A percentile compares a stretch with the other conserved stretches of the same genome.
phyloP scores from a whole-genome alignment of 2,888 invertebrate genomes.

The Homarus gammarus region DNA sequence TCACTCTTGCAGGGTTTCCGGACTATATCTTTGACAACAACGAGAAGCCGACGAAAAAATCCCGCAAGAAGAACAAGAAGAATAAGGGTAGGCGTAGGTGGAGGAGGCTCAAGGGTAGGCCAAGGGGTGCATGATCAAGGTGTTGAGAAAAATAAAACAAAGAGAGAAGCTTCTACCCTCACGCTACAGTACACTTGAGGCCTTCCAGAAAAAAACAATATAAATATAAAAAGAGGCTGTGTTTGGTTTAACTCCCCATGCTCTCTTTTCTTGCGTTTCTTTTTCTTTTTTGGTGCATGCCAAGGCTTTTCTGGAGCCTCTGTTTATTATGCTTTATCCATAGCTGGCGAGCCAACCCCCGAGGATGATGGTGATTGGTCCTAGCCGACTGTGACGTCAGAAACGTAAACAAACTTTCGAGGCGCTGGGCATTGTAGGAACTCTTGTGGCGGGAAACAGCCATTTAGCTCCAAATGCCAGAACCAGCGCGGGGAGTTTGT shows the following conservation, averaged over 20 bases:
- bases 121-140: conserved; percentile 34
- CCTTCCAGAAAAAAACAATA: too few species aligned
- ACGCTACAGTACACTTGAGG: background rate
- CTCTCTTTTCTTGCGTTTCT: too few species aligned
- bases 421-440: background rate
- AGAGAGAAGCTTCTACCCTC: conserved; percentile 18
- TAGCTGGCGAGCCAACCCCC: background rate
- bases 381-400: background rate
- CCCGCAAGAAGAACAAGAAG: conserved; percentile 26
- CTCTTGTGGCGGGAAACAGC: background rate
- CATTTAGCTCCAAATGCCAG: background rate
- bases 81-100: conserved; percentile 40
- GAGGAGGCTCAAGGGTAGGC: conserved; percentile 51
- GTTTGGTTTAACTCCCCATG: background rate
- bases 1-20: conserved; percentile 50
- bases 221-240: background rate
- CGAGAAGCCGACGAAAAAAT: conserved; percentile 33
- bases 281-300: background rate
- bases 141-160: too few species aligned
- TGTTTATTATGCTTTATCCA: background rate
- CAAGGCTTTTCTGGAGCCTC: background rate
- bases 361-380: background rate
- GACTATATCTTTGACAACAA: conserved; percentile 56
- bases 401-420: background rate
- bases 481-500: background rate